A percentile compares a stretch with the other conserved stretches of the same genome.
Conservation (phyloP, 1,140 invertebrate genomes). For the Argopecten irradians region DNA sequence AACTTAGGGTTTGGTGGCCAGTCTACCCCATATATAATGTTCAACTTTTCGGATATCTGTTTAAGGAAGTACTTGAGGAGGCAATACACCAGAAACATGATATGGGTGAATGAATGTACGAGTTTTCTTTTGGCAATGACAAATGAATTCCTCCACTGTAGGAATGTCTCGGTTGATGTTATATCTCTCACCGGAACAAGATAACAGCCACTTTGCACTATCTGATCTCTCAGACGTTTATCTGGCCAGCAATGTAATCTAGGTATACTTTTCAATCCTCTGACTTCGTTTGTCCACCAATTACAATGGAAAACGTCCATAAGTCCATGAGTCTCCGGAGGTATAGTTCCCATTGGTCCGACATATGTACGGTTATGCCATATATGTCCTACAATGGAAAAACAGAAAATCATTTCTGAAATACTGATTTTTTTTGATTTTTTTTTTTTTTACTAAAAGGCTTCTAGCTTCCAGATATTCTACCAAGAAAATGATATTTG, state of each 20-base stretch:
- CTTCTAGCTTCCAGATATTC: not conserved
- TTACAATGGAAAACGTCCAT: not conserved
- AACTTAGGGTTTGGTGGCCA: too few species aligned
- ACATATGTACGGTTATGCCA: too few species aligned
- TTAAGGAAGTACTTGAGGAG: slow-evolving; percentile 9
- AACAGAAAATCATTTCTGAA: too few species aligned
- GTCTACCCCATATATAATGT: too few species aligned
- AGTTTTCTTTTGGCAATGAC: slow-evolving; percentile 30
- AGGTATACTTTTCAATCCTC: not conserved
- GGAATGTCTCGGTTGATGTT: not conserved
- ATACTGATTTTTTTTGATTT: too few species aligned
- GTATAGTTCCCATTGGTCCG: not conserved
- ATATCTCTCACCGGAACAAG: slow-evolving; percentile 27
- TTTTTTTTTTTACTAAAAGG: not conserved
- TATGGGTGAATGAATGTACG: slow-evolving; percentile 31
- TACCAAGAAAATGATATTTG: too few species aligned
- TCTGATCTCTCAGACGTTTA: not conserved
- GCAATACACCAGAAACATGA: too few species aligned
- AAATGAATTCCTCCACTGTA: slow-evolving; percentile 35
- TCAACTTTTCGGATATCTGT: not conserved
- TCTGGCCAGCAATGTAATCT: slow-evolving; percentile 9
- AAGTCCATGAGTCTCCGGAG: not conserved
- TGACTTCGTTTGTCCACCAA: not conserved
- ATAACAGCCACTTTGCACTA: slow-evolving; percentile 26
- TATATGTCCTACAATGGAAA: too few species aligned